Evolutionary conservation across 1,140 invertebrate species (phyloP), one percentile per base, ranked within the genome.

Genomic region (Diprion similis): DNA sequence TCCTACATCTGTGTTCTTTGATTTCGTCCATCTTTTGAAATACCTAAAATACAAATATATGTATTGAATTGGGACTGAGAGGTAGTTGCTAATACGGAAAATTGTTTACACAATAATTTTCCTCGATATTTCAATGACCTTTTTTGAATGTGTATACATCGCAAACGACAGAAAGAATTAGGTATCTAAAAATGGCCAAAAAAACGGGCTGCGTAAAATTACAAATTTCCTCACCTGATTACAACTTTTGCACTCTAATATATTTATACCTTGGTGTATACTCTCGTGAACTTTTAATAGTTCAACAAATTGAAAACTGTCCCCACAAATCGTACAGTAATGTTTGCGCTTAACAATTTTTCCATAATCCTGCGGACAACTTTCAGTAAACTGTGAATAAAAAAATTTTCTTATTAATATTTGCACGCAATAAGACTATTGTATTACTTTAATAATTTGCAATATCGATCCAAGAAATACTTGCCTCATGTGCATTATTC

Each of bases 311-410:
- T 79, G 80, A 71, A 88, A 89, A 75, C 80, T 84, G 68, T 85
- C 84, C 7, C 87, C 87, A 76, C 87, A 89, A 59, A 84, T 82
- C 76, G 84, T 83, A 74, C 87, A 89, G 72, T 88, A 87, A 75
- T 83, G 82, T 67, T 77, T 78, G 10, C 82, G 72, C 74, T 83
- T 85, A 46, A 80, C 71, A 68, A 82, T 75, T 74, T 79, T 78
- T 74, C 51, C 11, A n/a, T 77, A 75, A 15, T 72, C 76, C 24
- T 74, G 71, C 71, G 70, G 68, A 72, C 37, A 68, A 13, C 17
- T 68, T 73, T 17, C 75, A 71, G 15, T 68, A 51, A 59, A 19
- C 13, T 47, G 59, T 51, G 10, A 76, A 76, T 65, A 75, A 66
- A 24, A 75, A 37, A 47, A 24, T 18, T 10, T 10, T 17, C 8